phyloP scores from a whole-genome alignment of 2,888 invertebrate genomes.

The Melolontha melolontha region DNA sequence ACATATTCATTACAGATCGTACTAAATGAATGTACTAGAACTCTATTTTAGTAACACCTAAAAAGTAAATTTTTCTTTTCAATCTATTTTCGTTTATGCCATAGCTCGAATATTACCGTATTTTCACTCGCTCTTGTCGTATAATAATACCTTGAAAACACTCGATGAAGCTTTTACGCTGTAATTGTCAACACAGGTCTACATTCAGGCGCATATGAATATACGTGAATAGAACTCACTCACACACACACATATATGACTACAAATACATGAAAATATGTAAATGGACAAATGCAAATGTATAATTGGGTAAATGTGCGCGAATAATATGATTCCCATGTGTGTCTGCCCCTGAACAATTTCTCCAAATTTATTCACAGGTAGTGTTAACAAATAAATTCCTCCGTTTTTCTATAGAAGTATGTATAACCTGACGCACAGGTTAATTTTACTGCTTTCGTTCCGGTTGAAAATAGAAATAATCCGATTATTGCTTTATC shows the following conservation, averaged over 20 bases:
- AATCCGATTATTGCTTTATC: conserved; percentile 16
- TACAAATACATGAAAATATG: not conserved
- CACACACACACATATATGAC: no score
- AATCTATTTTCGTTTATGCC: no score
- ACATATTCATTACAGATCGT: no score
- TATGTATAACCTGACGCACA: not conserved
- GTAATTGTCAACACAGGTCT: no score
- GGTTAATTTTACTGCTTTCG: conserved; percentile 8
- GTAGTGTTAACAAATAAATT: conserved; percentile 13
- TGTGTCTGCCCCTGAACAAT: not conserved
- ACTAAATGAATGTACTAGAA: no score
- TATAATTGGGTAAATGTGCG: not conserved
- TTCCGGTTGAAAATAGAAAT: conserved; percentile 6
- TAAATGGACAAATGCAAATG: conserved; percentile 8
- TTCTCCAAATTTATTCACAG: conserved; percentile 14
- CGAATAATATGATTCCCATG: not conserved
- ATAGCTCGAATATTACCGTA: no score
- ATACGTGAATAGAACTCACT: no score
- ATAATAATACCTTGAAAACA: conserved; percentile 3
- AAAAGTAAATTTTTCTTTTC: no score
- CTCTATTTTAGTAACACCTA: no score
- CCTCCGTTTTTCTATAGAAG: conserved; percentile 6
- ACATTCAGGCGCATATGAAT: no score
- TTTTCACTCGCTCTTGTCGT: conserved; percentile 1
- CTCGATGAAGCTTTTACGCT: conserved; percentile 2